phyloP scores from a whole-genome alignment of 2,113 vertebrate genomes.

The Neofelis nebulosa region DNA sequence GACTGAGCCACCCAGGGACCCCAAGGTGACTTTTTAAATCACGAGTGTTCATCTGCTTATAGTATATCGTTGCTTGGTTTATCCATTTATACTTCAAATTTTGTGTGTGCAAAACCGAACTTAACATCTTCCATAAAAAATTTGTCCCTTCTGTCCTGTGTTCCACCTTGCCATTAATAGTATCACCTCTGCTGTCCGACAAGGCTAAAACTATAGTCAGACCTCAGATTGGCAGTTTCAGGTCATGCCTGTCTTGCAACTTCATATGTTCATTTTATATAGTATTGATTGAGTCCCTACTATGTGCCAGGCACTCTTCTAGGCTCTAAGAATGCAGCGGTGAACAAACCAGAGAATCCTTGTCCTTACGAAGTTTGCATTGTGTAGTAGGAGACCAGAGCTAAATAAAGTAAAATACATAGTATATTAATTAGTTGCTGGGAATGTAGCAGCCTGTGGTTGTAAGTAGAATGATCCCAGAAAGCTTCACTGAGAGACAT shows the following conservation, averaged over 20 bases:
- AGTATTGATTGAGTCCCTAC: background rate
- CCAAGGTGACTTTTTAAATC: background rate
- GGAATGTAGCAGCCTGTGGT: background rate
- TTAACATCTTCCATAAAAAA: background rate
- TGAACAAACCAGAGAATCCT: background rate
- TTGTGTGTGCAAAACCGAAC: background rate
- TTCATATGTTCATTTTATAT: constrained; percentile 3
- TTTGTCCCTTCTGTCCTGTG: background rate
- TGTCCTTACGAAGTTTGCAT: background rate
- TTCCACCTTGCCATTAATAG: background rate
- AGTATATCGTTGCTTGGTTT: background rate
- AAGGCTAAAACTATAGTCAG: background rate
- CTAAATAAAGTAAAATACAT: background rate
- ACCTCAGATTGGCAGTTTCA: background rate
- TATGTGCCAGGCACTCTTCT: background rate
- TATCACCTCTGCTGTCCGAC: background rate
- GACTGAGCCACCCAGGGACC: no score
- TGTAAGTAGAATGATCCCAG: background rate
- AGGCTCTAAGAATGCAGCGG: background rate
- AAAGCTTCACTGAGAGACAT: background rate
- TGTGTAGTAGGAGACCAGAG: background rate
- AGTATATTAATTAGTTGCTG: background rate
- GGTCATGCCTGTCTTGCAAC: background rate
- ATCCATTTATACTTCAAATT: background rate
- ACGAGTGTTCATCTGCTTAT: background rate